Percentiles rank a stretch among this genome's conserved stretches.
These are phyloP conservation scores for Schlechtendalia chinensis DNA, from an alignment of 1,140 invertebrate genomes.

Conservation along the genomic window DNA sequence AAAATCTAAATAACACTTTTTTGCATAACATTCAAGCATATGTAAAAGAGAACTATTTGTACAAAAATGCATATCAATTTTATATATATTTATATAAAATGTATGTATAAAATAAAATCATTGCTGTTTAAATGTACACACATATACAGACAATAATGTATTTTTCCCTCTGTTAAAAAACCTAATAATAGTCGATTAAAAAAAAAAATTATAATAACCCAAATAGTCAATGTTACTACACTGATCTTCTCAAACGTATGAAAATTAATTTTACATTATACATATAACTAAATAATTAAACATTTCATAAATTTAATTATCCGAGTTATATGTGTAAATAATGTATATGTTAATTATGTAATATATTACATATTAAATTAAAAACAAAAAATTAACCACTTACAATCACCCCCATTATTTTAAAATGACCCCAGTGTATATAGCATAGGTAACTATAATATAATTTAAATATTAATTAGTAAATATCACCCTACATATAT, in stretches of 20 bases:
- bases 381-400: constrained; percentile 6
- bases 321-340: background rate
- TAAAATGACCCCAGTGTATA: constrained; percentile 30
- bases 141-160: background rate
- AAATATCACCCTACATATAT: background rate
- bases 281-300: background rate
- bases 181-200: constrained; percentile 23
- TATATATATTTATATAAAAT: background rate
- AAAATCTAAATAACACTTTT: background rate
- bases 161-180: constrained; percentile 2
- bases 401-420: constrained; percentile 28
- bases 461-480: constrained; percentile 23
- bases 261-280: background rate
- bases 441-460: constrained; percentile 40
- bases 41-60: background rate
- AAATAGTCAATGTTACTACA: constrained; percentile 13
- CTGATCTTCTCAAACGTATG: background rate
- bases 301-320: constrained; percentile 12
- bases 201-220: constrained; percentile 19
- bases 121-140: constrained; percentile 20
- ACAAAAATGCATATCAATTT: too few species aligned
- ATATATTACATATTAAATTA: constrained; percentile 1
- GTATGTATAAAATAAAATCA: constrained; percentile 12
- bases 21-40: background rate
- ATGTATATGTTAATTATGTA: too few species aligned